Evolutionary conservation across 2,888 invertebrate genomes (phyloP), one percentile per base, ranked within the genome.

Genomic region (Linnaemya tessellans): DNA sequence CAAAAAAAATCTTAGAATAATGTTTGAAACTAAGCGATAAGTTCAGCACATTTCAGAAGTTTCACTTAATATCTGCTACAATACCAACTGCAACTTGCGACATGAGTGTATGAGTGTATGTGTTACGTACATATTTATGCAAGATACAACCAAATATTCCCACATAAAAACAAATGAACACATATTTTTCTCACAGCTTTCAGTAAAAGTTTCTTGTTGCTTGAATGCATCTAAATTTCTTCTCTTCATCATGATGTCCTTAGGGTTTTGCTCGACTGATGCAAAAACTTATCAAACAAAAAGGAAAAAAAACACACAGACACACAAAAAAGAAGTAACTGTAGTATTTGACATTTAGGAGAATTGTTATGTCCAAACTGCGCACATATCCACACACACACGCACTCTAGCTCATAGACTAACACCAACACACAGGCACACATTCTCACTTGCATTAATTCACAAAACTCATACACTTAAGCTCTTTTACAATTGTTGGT

Each of bases 271-370:
- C 18, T 64, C 46, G 60, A 46, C 71, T 71, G 54, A 68, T 74
- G 54, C 46, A 77, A 71, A 68, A 60, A 78, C 41, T 38, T 64
- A 65, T 25, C 71, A 43, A 56, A 81, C 46, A 41, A 51, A 54
- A 64, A 41, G 51, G 11, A 25, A 75, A 22, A n/a, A 58, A 71
- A 41, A 18, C n/a, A n/a, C n/a, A n/a, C n/a, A n/a, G n/a, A n/a
- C n/a, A n/a, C n/a, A n/a, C n/a, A n/a, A n/a, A n/a, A n/a, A n/a
- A n/a, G n/a, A n/a, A 65, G 70, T 54, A 56, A 41, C 46, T 81
- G 11, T 49, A 80, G 74, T 65, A 85, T 82, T 81, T 85, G 84
- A 85, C 79, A 82, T 81, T 85, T 75, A 85, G 64, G 62, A 79
- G 81, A 79, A 82, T 85, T 82, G 67, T 70, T 84, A 13, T 62